Evolutionary conservation across 2,113 vertebrate species (phyloP).

Genomic region (Archocentrus centrarchus): DNA sequence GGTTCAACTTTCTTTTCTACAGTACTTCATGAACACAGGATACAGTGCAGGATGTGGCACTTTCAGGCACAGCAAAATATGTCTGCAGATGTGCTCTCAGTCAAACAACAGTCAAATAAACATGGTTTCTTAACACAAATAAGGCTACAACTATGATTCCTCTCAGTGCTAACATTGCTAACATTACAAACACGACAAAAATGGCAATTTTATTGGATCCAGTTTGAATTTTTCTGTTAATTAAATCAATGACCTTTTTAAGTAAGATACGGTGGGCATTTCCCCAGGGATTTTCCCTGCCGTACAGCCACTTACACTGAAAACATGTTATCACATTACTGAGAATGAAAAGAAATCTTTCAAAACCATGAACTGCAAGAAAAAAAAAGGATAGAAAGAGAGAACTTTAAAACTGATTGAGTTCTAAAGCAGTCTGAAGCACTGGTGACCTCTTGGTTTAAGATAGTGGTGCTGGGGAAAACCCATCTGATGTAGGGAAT

Average conservation of each 20-base stretch:
- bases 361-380: background rate
- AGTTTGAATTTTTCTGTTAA: conserved; percentile 5
- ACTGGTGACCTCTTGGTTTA: background rate
- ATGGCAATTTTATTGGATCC: conserved; percentile 2
- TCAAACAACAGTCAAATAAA: conserved; percentile 17
- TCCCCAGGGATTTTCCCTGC: conserved; percentile 18
- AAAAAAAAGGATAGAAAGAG: background rate
- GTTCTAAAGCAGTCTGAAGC: background rate
- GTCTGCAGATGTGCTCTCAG: conserved; percentile 38
- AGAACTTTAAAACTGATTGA: background rate
- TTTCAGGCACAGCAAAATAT: conserved; percentile 31
- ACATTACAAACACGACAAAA: background rate
- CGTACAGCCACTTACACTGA: background rate
- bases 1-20: conserved; percentile 53
- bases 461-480: background rate
- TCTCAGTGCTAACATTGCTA: background rate
- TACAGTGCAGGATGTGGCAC: conserved; percentile 58
- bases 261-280: conserved; percentile 16
- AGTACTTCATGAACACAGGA: conserved; percentile 57
- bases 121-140: conserved; percentile 17
- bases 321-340: conserved; percentile 10
- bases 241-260: background rate
- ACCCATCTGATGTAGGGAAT: background rate
- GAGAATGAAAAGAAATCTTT: conserved; percentile 7
- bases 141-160: background rate